These are phyloP conservation scores for Trialeurodes vaporariorum DNA, from an alignment of 1,140 invertebrate genomes.

Conservation along the genomic window DNA sequence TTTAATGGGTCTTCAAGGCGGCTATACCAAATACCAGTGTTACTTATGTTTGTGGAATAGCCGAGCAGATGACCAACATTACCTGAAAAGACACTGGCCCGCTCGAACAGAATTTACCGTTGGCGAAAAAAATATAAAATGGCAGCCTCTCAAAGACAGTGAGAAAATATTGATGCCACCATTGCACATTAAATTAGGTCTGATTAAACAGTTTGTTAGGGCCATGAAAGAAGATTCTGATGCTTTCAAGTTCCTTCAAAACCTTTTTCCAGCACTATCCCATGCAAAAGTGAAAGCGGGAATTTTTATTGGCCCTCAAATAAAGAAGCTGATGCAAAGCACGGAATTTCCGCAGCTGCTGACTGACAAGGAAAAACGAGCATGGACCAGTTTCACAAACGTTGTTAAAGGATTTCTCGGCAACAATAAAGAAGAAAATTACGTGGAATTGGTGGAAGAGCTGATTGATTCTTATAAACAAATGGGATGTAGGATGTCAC, in stretches of 20 bases:
- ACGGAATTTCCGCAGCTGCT: conserved; percentile 19
- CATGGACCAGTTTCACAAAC: conserved; percentile 5
- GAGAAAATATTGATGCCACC: conserved; percentile 23
- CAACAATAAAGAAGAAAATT: conserved; percentile 4
- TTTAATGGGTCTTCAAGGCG: conserved; percentile 28
- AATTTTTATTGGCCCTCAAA: conserved; percentile 27
- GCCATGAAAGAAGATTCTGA: too few relatives aligned
- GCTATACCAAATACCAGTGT: conserved; percentile 35
- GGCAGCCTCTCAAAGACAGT: conserved; percentile 25
- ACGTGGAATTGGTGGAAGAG: not conserved
- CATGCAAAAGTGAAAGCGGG: conserved; percentile 10
- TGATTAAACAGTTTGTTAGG: conserved; percentile 22
- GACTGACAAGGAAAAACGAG: conserved; percentile 16
- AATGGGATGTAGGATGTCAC: not conserved
- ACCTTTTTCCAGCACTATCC: too few relatives aligned
- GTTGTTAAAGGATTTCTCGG: conserved; percentile 2
- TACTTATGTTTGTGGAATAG: conserved; percentile 37
- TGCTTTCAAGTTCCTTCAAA: too few relatives aligned
- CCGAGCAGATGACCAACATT: conserved; percentile 29
- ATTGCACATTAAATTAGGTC: conserved; percentile 33
- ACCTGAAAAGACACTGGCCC: conserved; percentile 27
- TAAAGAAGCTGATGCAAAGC: conserved; percentile 25
- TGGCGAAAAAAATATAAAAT: conserved; percentile 30
- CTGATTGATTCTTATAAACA: not conserved
- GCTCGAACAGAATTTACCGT: conserved; percentile 23